Percentiles rank a stretch among this genome's conserved stretches.
These are phyloP conservation scores for Eublepharis macularius DNA, from an alignment of 2,113 vertebrate genomes.

Conservation along the genomic window DNA sequence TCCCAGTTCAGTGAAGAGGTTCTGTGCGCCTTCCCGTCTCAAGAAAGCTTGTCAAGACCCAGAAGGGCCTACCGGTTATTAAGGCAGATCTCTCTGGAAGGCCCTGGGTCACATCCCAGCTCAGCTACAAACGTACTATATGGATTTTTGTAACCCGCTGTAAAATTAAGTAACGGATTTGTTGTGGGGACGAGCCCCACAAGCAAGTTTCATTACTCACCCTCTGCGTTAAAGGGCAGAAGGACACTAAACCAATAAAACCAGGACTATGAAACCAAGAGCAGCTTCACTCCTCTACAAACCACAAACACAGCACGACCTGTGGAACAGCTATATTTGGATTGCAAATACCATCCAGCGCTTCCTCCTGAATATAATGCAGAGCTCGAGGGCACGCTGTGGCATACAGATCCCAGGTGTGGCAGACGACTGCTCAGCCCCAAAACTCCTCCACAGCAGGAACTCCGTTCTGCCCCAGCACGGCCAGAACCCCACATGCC, in stretches of 20 bases:
- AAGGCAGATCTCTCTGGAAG: neutral
- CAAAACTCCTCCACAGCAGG: neutral
- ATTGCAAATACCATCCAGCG: neutral
- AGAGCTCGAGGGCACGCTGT: neutral
- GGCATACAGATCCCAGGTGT: no score
- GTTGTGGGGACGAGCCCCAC: neutral
- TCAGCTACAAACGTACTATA: neutral
- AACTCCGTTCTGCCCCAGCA: neutral
- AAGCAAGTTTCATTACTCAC: neutral
- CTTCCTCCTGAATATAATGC: neutral
- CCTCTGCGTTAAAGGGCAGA: neutral
- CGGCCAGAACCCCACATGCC: no score
- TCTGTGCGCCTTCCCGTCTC: neutral
- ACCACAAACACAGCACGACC: neutral
- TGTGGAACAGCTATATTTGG: neutral
- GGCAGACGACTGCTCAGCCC: neutral
- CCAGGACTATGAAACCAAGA: neutral
- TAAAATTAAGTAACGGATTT: neutral
- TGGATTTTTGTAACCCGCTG: neutral
- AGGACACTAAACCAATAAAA: neutral
- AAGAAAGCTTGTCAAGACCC: neutral
- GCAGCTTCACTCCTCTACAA: neutral
- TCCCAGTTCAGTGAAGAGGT: neutral
- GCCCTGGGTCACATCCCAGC: neutral
- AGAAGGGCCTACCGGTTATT: neutral